Evolutionary conservation across 2,888 invertebrate genomes (phyloP), one percentile per base, ranked within the genome.

Genomic region (Chirona hameri): DNA sequence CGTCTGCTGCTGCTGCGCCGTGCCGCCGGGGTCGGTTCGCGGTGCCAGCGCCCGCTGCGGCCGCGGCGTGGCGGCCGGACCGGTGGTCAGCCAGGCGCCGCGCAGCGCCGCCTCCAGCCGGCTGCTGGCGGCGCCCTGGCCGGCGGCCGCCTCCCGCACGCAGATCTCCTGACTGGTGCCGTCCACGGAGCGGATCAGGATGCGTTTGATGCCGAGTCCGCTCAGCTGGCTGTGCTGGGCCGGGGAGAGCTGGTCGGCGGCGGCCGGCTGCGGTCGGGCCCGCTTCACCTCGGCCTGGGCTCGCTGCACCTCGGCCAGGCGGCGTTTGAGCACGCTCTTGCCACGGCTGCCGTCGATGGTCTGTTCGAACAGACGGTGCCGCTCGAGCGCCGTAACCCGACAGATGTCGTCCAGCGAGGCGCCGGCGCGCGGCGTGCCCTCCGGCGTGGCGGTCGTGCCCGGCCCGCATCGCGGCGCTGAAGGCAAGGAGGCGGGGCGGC

Each of bases 371-470:
- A 79, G 79, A 48, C 52, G 79, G 48, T 79, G 52, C 27, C 79
- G 79, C 52, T 79, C 79, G 52, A 46, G 48, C 27, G 79, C 79
- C 48, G 79, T 79, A 48, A 79, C 79, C 14, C 27, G 79, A 52
- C 79, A 79, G 52, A 79, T 79, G 79, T 79, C 79, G 52, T 79
- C 79, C 27, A 79, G 52, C n/a, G 79, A 79, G 12, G 79, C 21
- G 57, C 48, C 48, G 69, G 69, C 76, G 76, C 76, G 76, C 9
- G 76, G 76, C 31, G 76, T 27, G 76, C 76, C 39, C 31, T 4
- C 39, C 76, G 31, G 76, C 39, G 76, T 39, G 31, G 76, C 10
- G n/a, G 69, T 1, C 14, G 21, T 3, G n/a, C 24, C n/a, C 24
- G 2, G n/a, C 7, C 60, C n/a, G 60, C 24, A 5, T 7, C 60